Evolutionary conservation across 2,888 invertebrate species (phyloP).

Genomic region (Alsophila aescularia): DNA sequence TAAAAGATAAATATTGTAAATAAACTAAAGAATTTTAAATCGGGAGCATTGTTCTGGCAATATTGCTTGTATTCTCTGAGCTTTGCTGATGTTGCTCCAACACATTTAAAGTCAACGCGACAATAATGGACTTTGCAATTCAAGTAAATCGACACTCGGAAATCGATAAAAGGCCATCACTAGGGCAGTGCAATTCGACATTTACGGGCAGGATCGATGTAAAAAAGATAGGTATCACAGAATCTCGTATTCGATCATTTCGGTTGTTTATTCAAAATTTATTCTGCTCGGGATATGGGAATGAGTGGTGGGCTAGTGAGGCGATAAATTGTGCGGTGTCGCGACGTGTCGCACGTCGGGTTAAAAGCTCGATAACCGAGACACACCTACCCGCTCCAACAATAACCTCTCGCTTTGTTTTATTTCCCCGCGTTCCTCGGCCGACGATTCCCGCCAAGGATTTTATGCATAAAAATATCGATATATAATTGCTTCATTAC

Average conservation of each 20-base stretch:
- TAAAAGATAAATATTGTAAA: no score
- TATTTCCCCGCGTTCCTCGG: slow-evolving; percentile 71
- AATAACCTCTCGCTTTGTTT: slow-evolving; percentile 80
- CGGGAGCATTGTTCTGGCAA: slow-evolving; percentile 1
- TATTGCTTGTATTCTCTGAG: slow-evolving; percentile 37
- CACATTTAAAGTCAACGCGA: slow-evolving; percentile 23
- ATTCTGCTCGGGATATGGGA: slow-evolving; percentile 78
- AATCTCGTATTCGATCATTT: slow-evolving; percentile 68
- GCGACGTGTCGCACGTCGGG: slow-evolving; percentile 81
- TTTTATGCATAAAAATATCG: slow-evolving; percentile 85
- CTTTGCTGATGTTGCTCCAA: slow-evolving; percentile 27
- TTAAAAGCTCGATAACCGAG: slow-evolving; percentile 84
- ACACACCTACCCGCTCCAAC: slow-evolving; percentile 80
- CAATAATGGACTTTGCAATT: slow-evolving; percentile 42
- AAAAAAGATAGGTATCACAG: slow-evolving; percentile 36
- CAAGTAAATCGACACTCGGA: slow-evolving; percentile 23
- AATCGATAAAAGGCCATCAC: slow-evolving; percentile 21
- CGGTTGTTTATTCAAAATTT: slow-evolving; percentile 71
- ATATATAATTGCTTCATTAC: slow-evolving; percentile 85
- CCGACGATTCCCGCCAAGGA: slow-evolving; percentile 79
- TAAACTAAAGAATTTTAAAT: not conserved
- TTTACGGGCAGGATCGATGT: slow-evolving; percentile 25
- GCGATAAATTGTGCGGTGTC: slow-evolving; percentile 81
- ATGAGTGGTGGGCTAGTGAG: slow-evolving; percentile 81
- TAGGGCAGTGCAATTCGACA: slow-evolving; percentile 12